Conservation (phyloP, 2,888 invertebrate species). For the Zonitis immaculata region DNA sequence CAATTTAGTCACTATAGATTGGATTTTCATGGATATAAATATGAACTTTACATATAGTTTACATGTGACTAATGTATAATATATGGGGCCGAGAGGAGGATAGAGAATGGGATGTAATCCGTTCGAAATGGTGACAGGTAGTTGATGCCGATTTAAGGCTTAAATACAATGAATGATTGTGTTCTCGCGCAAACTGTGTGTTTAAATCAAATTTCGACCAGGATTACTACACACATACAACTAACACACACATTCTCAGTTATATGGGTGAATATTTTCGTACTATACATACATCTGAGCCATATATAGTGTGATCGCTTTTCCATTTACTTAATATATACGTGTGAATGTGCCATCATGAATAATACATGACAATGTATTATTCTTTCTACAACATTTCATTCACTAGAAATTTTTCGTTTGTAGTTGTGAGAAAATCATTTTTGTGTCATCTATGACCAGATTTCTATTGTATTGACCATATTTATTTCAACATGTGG, state of each 20-base stretch:
- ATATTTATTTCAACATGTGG: conserved; percentile 1
- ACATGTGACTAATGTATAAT: conserved; percentile 21
- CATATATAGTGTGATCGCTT: conserved; percentile 38
- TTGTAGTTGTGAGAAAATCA: too few relatives aligned
- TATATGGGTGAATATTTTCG: conserved; percentile 42
- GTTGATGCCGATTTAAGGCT: conserved; percentile 29
- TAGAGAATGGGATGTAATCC: conserved; percentile 17
- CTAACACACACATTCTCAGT: too few relatives aligned
- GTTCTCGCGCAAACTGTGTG: conserved; percentile 39
- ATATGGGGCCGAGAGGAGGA: neutral
- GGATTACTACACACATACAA: too few relatives aligned
- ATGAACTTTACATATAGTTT: conserved; percentile 14
- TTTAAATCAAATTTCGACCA: conserved; percentile 41
- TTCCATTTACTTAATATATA: conserved; percentile 41
- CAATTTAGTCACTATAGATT: neutral
- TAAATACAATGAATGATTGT: conserved; percentile 38
- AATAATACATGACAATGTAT: conserved; percentile 37
- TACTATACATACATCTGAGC: conserved; percentile 36
- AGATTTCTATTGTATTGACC: neutral
- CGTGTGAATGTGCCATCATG: conserved; percentile 40
- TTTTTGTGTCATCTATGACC: too few relatives aligned
- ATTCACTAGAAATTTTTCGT: conserved; percentile 17
- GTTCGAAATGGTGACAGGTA: conserved; percentile 10
- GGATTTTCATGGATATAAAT: conserved; percentile 13
- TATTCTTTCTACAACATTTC: conserved; percentile 24